These are phyloP conservation scores for Alligator sinensis DNA, from an alignment of 2,113 vertebrate species.

Conservation along the genomic window DNA sequence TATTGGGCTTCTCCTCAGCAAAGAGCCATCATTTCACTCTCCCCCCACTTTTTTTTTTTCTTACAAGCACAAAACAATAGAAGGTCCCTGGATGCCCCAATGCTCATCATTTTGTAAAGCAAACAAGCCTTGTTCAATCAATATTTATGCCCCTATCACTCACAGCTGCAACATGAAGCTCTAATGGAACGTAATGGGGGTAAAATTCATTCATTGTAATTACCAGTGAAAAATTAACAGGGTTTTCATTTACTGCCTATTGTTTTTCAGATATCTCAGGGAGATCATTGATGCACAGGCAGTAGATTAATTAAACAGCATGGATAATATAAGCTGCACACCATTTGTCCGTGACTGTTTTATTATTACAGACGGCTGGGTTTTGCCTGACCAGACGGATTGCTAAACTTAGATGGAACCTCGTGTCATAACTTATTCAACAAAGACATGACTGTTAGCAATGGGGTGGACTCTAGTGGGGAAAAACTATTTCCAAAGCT, in stretches of 20 bases:
- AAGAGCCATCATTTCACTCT: background rate
- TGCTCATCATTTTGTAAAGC: conserved; percentile 5
- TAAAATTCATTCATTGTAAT: conserved; percentile 57
- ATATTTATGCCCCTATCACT: conserved; percentile 69
- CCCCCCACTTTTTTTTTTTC: background rate
- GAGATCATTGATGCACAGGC: fast-evolving
- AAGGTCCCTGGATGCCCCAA: background rate
- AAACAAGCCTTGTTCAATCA: conserved; percentile 64
- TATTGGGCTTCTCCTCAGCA: conserved; percentile 15
- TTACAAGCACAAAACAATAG: background rate
- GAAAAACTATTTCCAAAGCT: background rate
- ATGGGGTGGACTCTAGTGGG: fast-evolving
- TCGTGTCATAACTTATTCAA: fast-evolving
- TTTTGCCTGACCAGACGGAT: background rate
- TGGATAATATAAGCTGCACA: background rate
- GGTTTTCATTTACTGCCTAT: conserved; percentile 39
- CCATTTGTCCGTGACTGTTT: background rate
- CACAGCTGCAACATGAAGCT: conserved; percentile 34
- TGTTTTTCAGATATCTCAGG: conserved; percentile 34
- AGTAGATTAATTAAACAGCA: background rate
- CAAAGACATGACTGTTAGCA: fast-evolving
- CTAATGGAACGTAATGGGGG: conserved; percentile 31
- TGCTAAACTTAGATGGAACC: background rate
- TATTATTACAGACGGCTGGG: background rate
- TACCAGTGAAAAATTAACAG: conserved; percentile 38